phyloP scores from a whole-genome alignment of 2,113 vertebrate species.

The Nycticorax nycticorax region DNA sequence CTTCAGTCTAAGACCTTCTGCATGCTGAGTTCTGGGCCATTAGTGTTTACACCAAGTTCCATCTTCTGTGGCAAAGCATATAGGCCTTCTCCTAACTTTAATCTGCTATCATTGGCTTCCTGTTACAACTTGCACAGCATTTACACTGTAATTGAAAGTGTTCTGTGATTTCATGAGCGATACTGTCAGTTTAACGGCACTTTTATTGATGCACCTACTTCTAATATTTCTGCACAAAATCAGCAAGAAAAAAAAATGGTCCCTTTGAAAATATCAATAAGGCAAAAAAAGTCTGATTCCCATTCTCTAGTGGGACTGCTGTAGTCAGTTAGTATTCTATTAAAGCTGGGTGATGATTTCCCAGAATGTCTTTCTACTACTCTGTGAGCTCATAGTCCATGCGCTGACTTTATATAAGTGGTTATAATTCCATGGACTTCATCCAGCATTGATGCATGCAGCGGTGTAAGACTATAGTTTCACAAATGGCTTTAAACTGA shows the following conservation, averaged over 20 bases:
- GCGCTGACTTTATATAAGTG: not conserved
- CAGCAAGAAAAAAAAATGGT: not conserved
- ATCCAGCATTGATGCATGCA: not conserved
- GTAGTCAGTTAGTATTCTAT: not conserved
- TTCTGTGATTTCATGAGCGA: not conserved
- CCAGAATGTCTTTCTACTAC: not conserved
- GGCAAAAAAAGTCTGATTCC: not conserved
- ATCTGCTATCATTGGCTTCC: conserved; percentile 3
- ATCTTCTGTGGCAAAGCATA: not conserved
- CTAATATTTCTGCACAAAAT: not conserved
- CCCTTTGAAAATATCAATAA: not conserved
- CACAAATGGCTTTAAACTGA: not conserved
- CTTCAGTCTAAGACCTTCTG: not conserved
- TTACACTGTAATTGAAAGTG: not conserved
- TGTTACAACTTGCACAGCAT: not conserved
- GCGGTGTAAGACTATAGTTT: not conserved
- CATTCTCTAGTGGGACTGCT: not conserved
- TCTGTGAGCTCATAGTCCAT: not conserved
- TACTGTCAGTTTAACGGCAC: not conserved
- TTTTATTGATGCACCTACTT: not conserved
- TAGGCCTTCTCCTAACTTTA: not conserved
- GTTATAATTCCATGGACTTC: not conserved
- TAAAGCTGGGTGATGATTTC: not conserved
- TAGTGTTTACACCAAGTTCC: not conserved
- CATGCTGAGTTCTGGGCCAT: not conserved